phyloP scores from a whole-genome alignment of 2,113 vertebrate genomes.

The Engraulis encrasicolus region DNA sequence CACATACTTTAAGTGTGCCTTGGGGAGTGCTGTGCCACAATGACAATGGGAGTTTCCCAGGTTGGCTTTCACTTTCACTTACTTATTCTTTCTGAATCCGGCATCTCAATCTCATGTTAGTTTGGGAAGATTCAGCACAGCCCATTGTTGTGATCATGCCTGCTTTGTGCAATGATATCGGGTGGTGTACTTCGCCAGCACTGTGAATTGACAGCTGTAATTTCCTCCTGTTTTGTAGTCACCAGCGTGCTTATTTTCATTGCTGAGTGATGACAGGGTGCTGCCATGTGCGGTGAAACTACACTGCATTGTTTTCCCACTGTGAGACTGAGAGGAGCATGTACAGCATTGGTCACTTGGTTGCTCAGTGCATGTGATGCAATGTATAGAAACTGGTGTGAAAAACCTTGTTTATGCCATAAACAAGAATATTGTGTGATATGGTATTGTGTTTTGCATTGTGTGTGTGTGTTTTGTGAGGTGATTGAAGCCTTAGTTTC shows the following conservation, averaged over 20 bases:
- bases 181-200: neutral
- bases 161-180: neutral
- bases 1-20: no score
- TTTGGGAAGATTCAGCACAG: neutral
- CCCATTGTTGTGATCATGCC: neutral
- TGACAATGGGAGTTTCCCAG: no score
- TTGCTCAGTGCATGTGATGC: neutral
- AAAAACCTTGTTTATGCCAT: neutral
- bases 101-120: no score
- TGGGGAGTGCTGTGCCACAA: no score
- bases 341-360: neutral
- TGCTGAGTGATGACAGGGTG: neutral
- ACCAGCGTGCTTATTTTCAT: constrained; percentile 5
- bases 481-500: neutral
- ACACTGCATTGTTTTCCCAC: neutral
- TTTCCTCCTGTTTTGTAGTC: neutral
- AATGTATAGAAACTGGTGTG: neutral
- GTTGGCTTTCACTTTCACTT: no score
- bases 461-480: neutral
- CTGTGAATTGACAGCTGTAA: neutral
- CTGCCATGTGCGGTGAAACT: neutral
- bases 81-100: no score
- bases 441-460: neutral
- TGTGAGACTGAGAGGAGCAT: neutral
- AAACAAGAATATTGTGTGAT: no score